A percentile compares a stretch with the other conserved stretches of the same genome.
Conservation (phyloP, 2,113 vertebrate genomes). For the Setophaga coronata region DNA sequence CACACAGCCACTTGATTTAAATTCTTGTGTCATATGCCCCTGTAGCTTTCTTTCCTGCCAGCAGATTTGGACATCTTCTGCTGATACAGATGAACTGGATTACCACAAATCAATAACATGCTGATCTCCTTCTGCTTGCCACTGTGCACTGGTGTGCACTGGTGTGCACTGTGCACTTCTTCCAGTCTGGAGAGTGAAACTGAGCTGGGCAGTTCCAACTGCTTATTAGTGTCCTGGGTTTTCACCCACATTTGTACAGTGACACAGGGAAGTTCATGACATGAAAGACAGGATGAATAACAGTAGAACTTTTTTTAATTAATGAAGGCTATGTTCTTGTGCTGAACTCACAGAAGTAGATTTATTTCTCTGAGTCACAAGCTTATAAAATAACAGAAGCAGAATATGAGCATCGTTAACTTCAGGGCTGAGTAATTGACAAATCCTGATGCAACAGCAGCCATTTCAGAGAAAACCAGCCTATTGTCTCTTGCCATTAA, state of each 20-base stretch:
- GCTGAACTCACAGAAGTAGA: background rate
- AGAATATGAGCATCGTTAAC: background rate
- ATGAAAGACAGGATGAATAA: background rate
- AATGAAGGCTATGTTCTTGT: background rate
- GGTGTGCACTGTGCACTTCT: too few species aligned
- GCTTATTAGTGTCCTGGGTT: background rate
- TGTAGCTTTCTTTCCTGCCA: background rate
- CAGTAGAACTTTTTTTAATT: background rate
- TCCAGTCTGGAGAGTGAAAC: background rate
- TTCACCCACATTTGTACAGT: background rate
- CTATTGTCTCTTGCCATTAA: background rate
- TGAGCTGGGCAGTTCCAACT: background rate
- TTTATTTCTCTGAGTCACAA: background rate
- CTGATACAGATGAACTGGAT: background rate
- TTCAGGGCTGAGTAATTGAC: background rate
- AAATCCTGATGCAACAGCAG: background rate
- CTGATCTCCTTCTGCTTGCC: background rate
- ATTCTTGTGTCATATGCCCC: fast-evolving
- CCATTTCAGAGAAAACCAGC: background rate
- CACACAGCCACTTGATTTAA: background rate
- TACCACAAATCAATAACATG: background rate
- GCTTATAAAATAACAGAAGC: background rate
- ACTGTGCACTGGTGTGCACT: background rate
- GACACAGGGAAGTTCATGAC: background rate
- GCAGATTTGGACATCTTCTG: background rate